Conservation (phyloP, 2,797 vertebrate genomes). For the Myiotriccus ornatus region DNA sequence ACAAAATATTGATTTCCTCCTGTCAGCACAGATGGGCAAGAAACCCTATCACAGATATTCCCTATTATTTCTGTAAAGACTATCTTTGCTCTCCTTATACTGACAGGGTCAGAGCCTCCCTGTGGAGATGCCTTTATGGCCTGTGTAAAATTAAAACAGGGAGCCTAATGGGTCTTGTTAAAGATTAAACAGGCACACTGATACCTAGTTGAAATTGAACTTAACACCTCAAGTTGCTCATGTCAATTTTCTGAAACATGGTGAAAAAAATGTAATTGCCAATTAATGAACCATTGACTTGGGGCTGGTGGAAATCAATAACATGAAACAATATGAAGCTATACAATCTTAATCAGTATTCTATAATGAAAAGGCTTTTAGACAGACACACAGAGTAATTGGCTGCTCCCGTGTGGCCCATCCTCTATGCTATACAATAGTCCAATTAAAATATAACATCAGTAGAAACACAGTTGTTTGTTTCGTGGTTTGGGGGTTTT, state of each 20-base stretch:
- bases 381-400: conserved; percentile 71
- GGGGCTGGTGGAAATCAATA: conserved; percentile 74
- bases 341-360: conserved; percentile 71
- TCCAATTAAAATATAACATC: conserved; percentile 73
- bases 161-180: conserved; percentile 56
- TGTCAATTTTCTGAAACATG: conserved; percentile 71
- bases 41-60: background rate
- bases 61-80: conserved; percentile 30
- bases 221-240: conserved; percentile 61
- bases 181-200: conserved; percentile 65
- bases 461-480: conserved; percentile 63
- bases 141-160: conserved; percentile 49
- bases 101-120: conserved; percentile 20
- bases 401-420: conserved; percentile 67
- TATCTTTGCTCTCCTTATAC: background rate
- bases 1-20: background rate
- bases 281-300: conserved; percentile 75
- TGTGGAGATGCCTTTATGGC: background rate
- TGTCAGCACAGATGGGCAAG: background rate
- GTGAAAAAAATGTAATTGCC: conserved; percentile 78
- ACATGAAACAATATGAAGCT: conserved; percentile 62
- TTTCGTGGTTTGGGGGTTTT: background rate
- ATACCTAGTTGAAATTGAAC: conserved; percentile 68
- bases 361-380: conserved; percentile 57
- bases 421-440: conserved; percentile 53